These are phyloP conservation scores for Pseudanteris insignis DNA, from an alignment of 2,888 invertebrate species.

Conservation along the genomic window DNA sequence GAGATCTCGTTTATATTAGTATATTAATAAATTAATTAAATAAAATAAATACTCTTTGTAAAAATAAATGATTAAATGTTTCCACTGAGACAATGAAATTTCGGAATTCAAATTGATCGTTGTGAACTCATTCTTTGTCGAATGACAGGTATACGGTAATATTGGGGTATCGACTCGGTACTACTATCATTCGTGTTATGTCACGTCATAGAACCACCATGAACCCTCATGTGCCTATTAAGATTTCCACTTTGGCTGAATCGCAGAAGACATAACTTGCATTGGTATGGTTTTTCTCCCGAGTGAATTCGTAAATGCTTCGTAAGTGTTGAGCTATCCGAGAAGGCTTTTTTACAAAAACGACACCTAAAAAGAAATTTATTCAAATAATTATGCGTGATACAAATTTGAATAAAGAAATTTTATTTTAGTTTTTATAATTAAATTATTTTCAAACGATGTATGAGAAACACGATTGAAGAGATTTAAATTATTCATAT, in stretches of 20 bases:
- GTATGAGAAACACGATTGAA: too few species aligned
- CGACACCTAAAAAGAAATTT: slow-evolving; percentile 73
- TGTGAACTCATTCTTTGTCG: slow-evolving; percentile 57
- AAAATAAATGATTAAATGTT: neutral
- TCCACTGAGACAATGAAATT: slow-evolving; percentile 5
- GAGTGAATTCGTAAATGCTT: slow-evolving; percentile 93
- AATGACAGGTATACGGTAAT: slow-evolving; percentile 64
- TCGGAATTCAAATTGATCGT: slow-evolving; percentile 50
- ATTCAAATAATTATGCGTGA: too few species aligned
- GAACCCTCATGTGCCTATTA: slow-evolving; percentile 98
- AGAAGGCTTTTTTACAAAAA: slow-evolving; percentile 97
- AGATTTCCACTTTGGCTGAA: slow-evolving; percentile 99
- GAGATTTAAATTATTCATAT: too few species aligned
- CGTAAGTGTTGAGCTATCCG: slow-evolving; percentile 97
- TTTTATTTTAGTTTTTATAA: neutral
- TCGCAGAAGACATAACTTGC: slow-evolving; percentile 92
- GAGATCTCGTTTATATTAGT: too few species aligned
- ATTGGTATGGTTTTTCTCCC: slow-evolving; percentile 97
- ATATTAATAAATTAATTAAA: too few species aligned
- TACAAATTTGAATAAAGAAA: too few species aligned
- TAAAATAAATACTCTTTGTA: too few species aligned
- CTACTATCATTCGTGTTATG: slow-evolving; percentile 48
- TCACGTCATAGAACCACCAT: slow-evolving; percentile 71
- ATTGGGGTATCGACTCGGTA: slow-evolving; percentile 53
- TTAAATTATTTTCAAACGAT: too few species aligned